Conservation (phyloP, 2,888 invertebrate genomes). For the Xanthostigma xanthostigma region DNA sequence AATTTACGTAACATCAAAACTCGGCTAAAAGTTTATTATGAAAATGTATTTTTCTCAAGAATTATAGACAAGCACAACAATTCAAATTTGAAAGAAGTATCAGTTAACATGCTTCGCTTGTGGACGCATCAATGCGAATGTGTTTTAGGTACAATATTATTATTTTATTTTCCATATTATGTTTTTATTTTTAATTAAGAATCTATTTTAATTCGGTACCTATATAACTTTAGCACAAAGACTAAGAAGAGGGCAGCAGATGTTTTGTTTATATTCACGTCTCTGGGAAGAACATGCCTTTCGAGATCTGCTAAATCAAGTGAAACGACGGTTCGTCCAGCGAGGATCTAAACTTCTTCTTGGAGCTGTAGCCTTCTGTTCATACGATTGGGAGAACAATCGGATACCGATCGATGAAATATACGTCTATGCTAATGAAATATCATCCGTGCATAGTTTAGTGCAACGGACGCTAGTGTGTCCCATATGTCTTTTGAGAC, state of each 20-base stretch:
- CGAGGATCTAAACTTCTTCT: constrained; percentile 38
- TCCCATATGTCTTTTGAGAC: constrained; percentile 29
- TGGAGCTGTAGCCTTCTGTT: constrained; percentile 35
- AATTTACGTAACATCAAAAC: no score
- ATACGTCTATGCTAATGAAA: constrained; percentile 37
- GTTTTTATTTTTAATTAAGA: no score
- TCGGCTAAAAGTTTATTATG: no score
- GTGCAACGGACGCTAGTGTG: constrained; percentile 37
- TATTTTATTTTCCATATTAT: no score
- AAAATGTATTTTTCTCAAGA: no score
- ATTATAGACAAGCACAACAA: no score
- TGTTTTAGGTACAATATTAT: constrained; percentile 20
- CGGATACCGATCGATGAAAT: constrained; percentile 40
- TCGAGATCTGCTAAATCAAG: constrained; percentile 32
- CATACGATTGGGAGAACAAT: constrained; percentile 46
- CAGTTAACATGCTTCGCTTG: constrained; percentile 32
- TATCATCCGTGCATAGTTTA: constrained; percentile 38
- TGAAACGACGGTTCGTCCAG: constrained; percentile 28
- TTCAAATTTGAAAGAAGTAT: constrained; percentile 27
- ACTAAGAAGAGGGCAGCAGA: constrained; percentile 44
- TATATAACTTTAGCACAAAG: constrained; percentile 33
- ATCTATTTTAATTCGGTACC: no score
- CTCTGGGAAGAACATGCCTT: constrained; percentile 47
- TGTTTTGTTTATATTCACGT: constrained; percentile 43
- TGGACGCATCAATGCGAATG: constrained; percentile 41